These are phyloP conservation scores for Drosophila nigricruria DNA, from an alignment of 2,888 invertebrate genomes.

Conservation along the genomic window DNA sequence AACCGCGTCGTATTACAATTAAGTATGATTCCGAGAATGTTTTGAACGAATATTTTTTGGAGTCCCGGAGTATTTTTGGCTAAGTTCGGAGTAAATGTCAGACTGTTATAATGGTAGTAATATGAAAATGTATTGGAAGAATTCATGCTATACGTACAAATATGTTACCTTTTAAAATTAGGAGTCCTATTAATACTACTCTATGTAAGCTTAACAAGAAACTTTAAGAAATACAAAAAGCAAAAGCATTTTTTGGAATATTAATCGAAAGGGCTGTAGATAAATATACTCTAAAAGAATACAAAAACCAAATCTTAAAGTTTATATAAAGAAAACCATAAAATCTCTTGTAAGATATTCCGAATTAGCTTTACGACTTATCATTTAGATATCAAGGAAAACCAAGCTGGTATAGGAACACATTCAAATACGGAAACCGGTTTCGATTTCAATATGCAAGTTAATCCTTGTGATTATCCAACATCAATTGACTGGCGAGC, in stretches of 20 bases:
- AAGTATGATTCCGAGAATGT: no score
- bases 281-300: neutral
- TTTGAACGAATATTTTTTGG: no score
- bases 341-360: neutral
- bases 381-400: neutral
- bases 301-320: neutral
- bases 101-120: no score
- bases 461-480: slow-evolving; percentile 16
- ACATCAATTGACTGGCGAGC: slow-evolving; percentile 13
- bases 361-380: neutral
- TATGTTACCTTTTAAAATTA: neutral
- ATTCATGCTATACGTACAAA: neutral
- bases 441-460: neutral
- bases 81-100: no score
- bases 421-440: neutral
- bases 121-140: no score
- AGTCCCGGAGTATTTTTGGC: neutral
- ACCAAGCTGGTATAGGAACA: neutral
- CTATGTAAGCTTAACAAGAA: neutral
- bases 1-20: no score
- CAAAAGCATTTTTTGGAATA: neutral
- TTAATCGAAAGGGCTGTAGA: neutral
- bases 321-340: neutral
- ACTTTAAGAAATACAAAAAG: no score
- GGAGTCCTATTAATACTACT: neutral